Conservation (phyloP, 2,888 invertebrate genomes). For the Euproctis similis region DNA sequence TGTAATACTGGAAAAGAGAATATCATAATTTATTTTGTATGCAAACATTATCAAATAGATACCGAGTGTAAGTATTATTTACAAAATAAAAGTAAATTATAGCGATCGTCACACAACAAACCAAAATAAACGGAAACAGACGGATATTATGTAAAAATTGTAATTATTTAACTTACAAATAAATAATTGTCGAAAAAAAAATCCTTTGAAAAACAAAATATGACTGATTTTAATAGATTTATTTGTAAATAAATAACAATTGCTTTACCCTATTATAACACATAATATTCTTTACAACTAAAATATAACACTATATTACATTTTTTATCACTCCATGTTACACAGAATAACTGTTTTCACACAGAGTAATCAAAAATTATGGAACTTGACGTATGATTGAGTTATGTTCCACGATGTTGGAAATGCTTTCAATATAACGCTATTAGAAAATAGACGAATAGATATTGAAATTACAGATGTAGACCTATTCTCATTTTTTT, state of each 20-base stretch:
- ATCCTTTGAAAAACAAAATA: not conserved
- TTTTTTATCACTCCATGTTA: slow-evolving; percentile 6
- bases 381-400: not conserved
- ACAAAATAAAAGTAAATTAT: too few species aligned
- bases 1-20: slow-evolving; percentile 7
- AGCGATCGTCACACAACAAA: too few species aligned
- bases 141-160: too few species aligned
- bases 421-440: too few species aligned
- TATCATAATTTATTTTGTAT: too few species aligned
- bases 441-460: slow-evolving; percentile 24
- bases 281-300: slow-evolving; percentile 32
- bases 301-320: slow-evolving; percentile 36
- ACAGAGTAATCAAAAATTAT: slow-evolving; percentile 10
- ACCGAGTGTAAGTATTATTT: too few species aligned
- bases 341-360: slow-evolving; percentile 1
- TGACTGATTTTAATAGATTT: slow-evolving; percentile 6
- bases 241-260: slow-evolving; percentile 33
- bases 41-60: too few species aligned
- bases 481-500: too few species aligned
- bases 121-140: too few species aligned
- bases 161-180: too few species aligned
- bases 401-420: slow-evolving; percentile 12
- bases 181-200: too few species aligned
- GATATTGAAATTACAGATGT: slow-evolving; percentile 21
- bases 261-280: slow-evolving; percentile 24